Conservation (phyloP, 2,888 invertebrate genomes). For the Thera obeliscata region DNA sequence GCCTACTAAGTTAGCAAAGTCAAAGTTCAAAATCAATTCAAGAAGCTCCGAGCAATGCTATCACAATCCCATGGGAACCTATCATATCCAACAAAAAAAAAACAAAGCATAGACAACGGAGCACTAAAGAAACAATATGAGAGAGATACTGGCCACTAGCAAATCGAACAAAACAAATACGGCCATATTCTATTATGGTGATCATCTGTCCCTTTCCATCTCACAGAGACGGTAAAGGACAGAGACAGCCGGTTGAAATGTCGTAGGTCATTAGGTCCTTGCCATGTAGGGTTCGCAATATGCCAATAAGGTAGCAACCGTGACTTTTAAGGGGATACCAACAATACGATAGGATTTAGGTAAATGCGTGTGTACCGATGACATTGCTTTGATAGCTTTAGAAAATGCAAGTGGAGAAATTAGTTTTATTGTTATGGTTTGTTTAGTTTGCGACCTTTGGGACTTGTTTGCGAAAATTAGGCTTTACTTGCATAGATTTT, state of each 20-base stretch:
- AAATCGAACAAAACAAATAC: slow-evolving; percentile 80
- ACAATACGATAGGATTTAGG: slow-evolving; percentile 73
- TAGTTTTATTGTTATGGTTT: slow-evolving; percentile 53
- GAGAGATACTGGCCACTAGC: slow-evolving; percentile 73
- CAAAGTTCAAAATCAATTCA: slow-evolving; percentile 18
- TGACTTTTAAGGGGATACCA: slow-evolving; percentile 72
- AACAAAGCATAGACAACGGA: slow-evolving; percentile 37
- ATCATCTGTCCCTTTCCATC: slow-evolving; percentile 62
- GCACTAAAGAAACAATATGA: slow-evolving; percentile 56
- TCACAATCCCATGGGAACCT: slow-evolving; percentile 40
- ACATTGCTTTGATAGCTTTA: slow-evolving; percentile 70
- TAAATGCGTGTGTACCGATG: slow-evolving; percentile 56
- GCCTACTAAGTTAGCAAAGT: neutral
- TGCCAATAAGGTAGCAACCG: slow-evolving; percentile 82
- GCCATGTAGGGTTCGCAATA: slow-evolving; percentile 81
- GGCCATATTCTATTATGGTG: slow-evolving; percentile 78
- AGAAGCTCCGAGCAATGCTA: slow-evolving; percentile 27
- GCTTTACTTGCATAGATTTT: neutral
- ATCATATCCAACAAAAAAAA: slow-evolving; percentile 34
- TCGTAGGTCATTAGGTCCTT: slow-evolving; percentile 83
- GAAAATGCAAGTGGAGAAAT: slow-evolving; percentile 44
- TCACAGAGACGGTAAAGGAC: slow-evolving; percentile 57
- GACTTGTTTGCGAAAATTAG: neutral
- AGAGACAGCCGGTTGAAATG: slow-evolving; percentile 76
- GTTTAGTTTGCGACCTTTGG: neutral